Evolutionary conservation across 2,113 vertebrate species (phyloP).

Genomic region (Ardeotis arabs): DNA sequence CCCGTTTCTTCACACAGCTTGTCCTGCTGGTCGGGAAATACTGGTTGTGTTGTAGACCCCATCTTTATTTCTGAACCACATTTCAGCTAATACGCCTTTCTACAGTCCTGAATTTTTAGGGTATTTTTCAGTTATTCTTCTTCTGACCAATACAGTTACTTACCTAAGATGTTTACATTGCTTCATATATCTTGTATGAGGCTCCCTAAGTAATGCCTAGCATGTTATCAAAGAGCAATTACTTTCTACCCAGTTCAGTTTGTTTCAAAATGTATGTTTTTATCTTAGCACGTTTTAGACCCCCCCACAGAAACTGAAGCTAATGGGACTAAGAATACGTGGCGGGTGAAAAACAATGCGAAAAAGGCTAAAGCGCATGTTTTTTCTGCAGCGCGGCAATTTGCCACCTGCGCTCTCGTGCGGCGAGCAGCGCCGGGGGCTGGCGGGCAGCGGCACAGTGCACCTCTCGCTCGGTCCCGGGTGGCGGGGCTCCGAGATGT

Average conservation of each 20-base stretch:
- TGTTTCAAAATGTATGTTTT: not conserved
- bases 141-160: not conserved
- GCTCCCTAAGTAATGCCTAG: not conserved
- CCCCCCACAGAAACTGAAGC: not conserved
- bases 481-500: not conserved
- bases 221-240: not conserved
- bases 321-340: not conserved
- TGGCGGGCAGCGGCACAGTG: not conserved
- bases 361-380: not conserved
- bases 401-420: not conserved
- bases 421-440: not conserved
- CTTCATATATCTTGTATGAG: not conserved
- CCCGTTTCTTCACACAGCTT: not conserved
- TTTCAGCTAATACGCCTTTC: not conserved
- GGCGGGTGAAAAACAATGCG: not conserved
- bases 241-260: not conserved
- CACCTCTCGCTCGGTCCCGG: accelerated
- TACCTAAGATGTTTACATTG: not conserved
- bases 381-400: not conserved
- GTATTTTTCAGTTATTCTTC: not conserved
- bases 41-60: not conserved
- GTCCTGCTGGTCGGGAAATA: not conserved
- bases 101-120: not conserved
- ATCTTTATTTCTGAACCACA: not conserved
- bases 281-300: not conserved